Evolutionary conservation across 2,888 invertebrate genomes (phyloP), one percentile per base, ranked within the genome.

Genomic region (Calameuta idolon): DNA sequence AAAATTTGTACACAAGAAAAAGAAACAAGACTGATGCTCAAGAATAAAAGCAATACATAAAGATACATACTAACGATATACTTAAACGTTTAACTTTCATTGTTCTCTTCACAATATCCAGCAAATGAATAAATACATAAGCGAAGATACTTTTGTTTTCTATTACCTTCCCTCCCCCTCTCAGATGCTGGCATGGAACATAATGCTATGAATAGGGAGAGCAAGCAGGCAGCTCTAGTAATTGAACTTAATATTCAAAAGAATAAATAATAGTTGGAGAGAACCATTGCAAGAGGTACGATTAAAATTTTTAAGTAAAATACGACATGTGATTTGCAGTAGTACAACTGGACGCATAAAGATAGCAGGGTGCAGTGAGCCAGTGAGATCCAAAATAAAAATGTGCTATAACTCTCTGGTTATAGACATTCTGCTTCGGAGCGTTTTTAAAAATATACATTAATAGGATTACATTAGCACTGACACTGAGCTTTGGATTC

Each of bases 101-200:
- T 55, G 55, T 55, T 55, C 9, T 55, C 23, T 55, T 55, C 55
- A 55, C 55, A 55, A 55, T 55, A 55, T 55, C 23, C 55, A 55
- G 55, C 55, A 55, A 55, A 55, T 55, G 55, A 55, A 55, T 55
- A 55, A 55, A 23, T 55, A 55, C 23, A 15, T 81, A 87, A 87
- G 84, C 85, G 81, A 80, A 80, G 80, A 82, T 81, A 83, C 76
- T 76, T 82, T 81, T 85, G 78, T 79, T 85, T 84, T 87, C 86
- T 82, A 84, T 89, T 93, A 93, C 93, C 93, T 93, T 93, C 93
- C 91, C 93, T 93, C 92, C 93, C 93, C 91, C 93, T 93, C 92
- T 93, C 93, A 92, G 93, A 93, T 92, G 93, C 93, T 93, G 92
- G 92, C 93, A 93, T 93, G 92, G 92, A 93, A 93, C 92, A 92